Evolutionary conservation across 2,888 invertebrate genomes (phyloP).

Genomic region (Stegophylla sp.): DNA sequence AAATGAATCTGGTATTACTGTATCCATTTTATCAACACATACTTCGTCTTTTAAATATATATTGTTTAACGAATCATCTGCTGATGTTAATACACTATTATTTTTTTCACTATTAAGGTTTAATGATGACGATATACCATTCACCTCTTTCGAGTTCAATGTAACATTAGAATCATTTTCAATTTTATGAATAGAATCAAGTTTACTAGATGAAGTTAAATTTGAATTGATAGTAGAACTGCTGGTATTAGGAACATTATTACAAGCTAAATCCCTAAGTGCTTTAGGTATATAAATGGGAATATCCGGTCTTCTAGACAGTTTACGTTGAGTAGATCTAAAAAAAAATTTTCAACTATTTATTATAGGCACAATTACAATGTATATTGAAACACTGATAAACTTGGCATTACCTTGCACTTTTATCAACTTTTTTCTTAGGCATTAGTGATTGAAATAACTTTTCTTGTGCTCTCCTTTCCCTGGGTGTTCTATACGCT

Average conservation of each 20-base stretch:
- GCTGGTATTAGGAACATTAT: conserved; percentile 63
- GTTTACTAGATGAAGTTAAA: not conserved
- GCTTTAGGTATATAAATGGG: conserved; percentile 52
- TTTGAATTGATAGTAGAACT: conserved; percentile 62
- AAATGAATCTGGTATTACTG: not conserved
- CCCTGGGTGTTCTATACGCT: conserved; percentile 37
- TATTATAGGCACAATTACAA: not conserved
- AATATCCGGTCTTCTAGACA: conserved; percentile 50
- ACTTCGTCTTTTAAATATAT: conserved; percentile 10
- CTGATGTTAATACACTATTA: not conserved
- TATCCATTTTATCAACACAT: not conserved
- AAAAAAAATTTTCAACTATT: conserved; percentile 4
- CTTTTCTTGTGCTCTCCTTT: conserved; percentile 47
- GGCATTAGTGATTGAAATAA: conserved; percentile 36
- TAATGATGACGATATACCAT: not conserved
- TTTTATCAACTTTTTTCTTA: conserved; percentile 2
- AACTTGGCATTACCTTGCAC: conserved; percentile 23
- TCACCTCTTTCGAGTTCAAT: not conserved
- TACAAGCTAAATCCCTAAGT: conserved; percentile 4
- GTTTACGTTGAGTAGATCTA: conserved; percentile 18
- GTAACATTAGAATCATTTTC: not conserved
- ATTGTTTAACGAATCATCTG: conserved; percentile 8
- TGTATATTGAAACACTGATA: not conserved
- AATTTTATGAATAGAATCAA: not conserved
- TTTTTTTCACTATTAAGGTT: not conserved